Conservation (phyloP, 2,113 vertebrate species). For the Hippocampus barbouri region DNA sequence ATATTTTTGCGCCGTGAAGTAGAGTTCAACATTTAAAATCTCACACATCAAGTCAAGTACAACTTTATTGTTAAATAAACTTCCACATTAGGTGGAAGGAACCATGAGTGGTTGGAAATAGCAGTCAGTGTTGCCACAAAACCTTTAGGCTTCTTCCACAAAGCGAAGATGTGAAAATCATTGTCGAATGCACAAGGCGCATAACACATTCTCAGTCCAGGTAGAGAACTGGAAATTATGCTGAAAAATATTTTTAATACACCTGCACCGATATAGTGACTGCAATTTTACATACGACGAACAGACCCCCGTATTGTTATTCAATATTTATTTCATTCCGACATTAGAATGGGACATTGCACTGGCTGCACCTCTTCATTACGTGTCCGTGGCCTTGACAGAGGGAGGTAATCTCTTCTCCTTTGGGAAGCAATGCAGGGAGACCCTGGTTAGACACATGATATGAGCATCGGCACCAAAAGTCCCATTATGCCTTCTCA, state of each 20-base stretch:
- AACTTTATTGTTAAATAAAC: no score
- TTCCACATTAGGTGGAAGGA: no score
- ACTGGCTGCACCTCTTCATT: conserved; percentile 7
- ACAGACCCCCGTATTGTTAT: neutral
- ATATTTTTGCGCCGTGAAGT: no score
- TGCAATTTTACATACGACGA: neutral
- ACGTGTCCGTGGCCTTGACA: conserved; percentile 51
- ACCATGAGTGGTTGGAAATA: no score
- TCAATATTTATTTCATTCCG: neutral
- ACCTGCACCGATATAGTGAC: neutral
- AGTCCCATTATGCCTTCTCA: conserved; percentile 62
- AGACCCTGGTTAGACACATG: conserved; percentile 61
- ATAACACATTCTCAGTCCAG: neutral
- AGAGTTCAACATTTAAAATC: no score
- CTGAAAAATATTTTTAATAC: conserved; percentile 1
- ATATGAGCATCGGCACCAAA: conserved; percentile 59
- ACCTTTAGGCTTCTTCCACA: no score
- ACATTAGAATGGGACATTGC: neutral
- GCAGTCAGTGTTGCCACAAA: no score
- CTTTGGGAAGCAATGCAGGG: conserved; percentile 37
- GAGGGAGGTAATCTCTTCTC: conserved; percentile 25
- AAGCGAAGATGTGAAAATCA: neutral
- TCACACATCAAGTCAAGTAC: no score
- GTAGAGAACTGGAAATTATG: neutral
- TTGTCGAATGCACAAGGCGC: neutral